Evolutionary conservation across 2,797 vertebrate genomes (phyloP), one percentile per base, ranked within the genome.

Genomic region (Crypturellus tataupa): DNA sequence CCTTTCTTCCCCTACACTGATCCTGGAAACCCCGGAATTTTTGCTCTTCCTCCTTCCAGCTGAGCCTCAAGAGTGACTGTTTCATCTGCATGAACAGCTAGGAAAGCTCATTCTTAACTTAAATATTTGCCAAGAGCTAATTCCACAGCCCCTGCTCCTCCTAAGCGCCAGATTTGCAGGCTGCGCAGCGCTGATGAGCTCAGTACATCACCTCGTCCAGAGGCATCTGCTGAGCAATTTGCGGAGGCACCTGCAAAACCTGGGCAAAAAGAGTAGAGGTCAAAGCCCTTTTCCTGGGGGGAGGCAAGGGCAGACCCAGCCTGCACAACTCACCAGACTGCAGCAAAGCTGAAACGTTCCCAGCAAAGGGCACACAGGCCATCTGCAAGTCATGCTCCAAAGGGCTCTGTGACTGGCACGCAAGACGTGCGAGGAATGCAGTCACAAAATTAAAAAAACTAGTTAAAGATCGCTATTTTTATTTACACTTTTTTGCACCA

Each of bases 51-150:
- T 65, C 49, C 31, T 39, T 64, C 47, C 58, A 49, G n/a, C 44
- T 35, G 44, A 35, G 23, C 31, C 44, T 63, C 33, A 23, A 62
- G 49, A 78, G 35, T 23, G 3, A 31, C 0, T 0, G 62, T 47
- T 78, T 44, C 60, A 82, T 69, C 78, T 89, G 56, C 44, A 29
- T 10, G 44, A 59, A 23, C 68, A 73, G 64, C 13, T 44, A 73
- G n/a, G 42, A 62, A 88, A 72, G 85, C 53, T 85, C 29, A 94
- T 94, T 85, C 58, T 33, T 21, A 81, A 55, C 33, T 47, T 58
- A 53, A 81, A 78, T 85, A 91, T 94, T 94, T 88, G 80, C 85
- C 60, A n/a, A 81, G 67, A 81, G 39, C 81, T 73, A 89, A 89
- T 78, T 78, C 47, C 85, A 68, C 64, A 53, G 24, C 37, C 29